These are phyloP conservation scores for Drosophila mauritiana DNA, from an alignment of 1,140 invertebrate genomes.

Conservation along the genomic window DNA sequence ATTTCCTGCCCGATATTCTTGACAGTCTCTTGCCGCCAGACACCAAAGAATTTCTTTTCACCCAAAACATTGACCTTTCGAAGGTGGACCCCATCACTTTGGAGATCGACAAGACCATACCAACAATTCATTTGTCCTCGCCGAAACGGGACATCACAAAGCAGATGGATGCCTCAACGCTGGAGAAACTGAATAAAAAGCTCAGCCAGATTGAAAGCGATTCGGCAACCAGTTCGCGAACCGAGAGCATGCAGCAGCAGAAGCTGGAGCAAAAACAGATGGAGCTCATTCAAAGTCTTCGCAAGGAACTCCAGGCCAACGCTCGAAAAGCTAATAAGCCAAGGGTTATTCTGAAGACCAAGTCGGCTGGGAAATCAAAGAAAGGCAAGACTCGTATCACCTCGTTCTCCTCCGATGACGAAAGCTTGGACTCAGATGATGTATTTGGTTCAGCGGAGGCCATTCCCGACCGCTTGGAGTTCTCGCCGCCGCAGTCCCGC, in stretches of 20 bases:
- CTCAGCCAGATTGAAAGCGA: slow-evolving; percentile 90
- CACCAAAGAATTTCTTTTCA: slow-evolving; percentile 87
- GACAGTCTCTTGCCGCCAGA: slow-evolving; percentile 79
- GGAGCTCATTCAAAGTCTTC: slow-evolving; percentile 83
- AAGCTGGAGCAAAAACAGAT: slow-evolving; percentile 85
- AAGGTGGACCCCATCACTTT: slow-evolving; percentile 89
- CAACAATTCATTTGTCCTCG: slow-evolving; percentile 87
- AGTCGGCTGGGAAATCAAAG: slow-evolving; percentile 74
- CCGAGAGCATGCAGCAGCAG: slow-evolving; percentile 88
- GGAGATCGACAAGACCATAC: slow-evolving; percentile 88
- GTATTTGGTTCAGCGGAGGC: slow-evolving; percentile 90
- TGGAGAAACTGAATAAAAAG: slow-evolving; percentile 89
- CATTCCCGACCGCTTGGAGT: slow-evolving; percentile 88
- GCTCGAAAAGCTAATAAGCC: slow-evolving; percentile 75
- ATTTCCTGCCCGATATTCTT: slow-evolving; percentile 81
- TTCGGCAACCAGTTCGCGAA: slow-evolving; percentile 89
- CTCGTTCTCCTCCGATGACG: slow-evolving; percentile 89
- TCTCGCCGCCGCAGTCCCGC: slow-evolving; percentile 89
- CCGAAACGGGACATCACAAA: slow-evolving; percentile 89
- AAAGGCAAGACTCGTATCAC: slow-evolving; percentile 89
- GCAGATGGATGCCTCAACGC: slow-evolving; percentile 87
- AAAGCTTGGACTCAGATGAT: slow-evolving; percentile 89
- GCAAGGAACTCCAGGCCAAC: slow-evolving; percentile 78
- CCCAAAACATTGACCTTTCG: slow-evolving; percentile 89
- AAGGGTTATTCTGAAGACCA: slow-evolving; percentile 81